Evolutionary conservation across 2,113 vertebrate genomes (phyloP).

Genomic region (Pluvialis apricaria): DNA sequence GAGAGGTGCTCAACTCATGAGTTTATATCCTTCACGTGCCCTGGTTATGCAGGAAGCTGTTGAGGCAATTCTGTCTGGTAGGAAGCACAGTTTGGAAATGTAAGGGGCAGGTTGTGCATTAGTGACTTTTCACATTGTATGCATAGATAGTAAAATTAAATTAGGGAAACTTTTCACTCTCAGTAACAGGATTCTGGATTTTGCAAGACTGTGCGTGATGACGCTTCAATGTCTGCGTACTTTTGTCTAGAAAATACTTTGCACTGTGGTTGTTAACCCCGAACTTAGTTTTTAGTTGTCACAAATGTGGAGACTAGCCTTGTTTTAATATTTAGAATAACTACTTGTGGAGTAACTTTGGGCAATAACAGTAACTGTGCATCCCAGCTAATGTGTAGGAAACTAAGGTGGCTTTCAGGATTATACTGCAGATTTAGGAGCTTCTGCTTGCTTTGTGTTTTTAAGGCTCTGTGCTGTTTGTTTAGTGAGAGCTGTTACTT

Average conservation of each 20-base stretch:
- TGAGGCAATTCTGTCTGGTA: background rate
- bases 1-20: rapidly evolving
- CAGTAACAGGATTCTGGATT: background rate
- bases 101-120: background rate
- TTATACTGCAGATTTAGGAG: background rate
- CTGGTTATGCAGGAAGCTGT: background rate
- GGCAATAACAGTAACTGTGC: background rate
- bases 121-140: background rate
- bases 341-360: background rate
- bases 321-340: background rate
- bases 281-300: background rate
- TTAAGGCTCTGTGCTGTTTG: background rate
- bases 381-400: background rate
- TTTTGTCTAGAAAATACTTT: background rate
- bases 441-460: background rate
- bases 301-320: background rate
- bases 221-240: background rate
- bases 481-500: background rate
- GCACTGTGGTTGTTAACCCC: background rate
- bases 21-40: rapidly evolving
- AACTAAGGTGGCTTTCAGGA: background rate
- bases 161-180: background rate
- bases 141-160: background rate
- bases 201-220: rapidly evolving
- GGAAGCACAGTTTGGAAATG: background rate